Conservation (phyloP, 2,888 invertebrate genomes). For the Notodonta ziczac region DNA sequence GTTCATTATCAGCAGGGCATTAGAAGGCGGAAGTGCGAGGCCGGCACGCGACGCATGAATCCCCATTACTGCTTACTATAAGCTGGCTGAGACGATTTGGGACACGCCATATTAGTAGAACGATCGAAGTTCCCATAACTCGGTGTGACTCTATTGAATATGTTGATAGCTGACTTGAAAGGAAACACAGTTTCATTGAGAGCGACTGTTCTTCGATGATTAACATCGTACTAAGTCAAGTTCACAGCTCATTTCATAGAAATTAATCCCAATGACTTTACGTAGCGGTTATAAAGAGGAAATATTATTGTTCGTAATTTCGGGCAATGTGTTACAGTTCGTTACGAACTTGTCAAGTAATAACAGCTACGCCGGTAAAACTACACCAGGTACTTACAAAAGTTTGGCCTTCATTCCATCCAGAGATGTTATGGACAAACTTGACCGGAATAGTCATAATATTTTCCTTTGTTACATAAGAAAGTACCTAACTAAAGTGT, state of each 20-base stretch:
- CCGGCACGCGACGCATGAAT: constrained; percentile 32
- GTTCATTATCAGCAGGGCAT: constrained; percentile 41
- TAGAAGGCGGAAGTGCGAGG: constrained; percentile 46
- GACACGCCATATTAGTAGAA: constrained; percentile 20
- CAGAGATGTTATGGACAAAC: background rate
- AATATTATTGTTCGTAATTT: background rate
- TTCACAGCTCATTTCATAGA: too few relatives aligned
- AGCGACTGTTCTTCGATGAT: too few relatives aligned
- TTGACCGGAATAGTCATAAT: background rate
- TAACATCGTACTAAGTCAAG: too few relatives aligned
- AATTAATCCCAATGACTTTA: background rate
- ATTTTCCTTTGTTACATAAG: background rate
- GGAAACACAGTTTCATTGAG: too few relatives aligned
- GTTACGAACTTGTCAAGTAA: background rate
- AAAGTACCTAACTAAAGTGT: background rate
- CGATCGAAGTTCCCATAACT: constrained; percentile 7
- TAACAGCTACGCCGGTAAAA: background rate
- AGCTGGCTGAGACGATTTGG: constrained; percentile 23
- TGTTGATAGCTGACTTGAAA: too few relatives aligned
- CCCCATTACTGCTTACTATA: constrained; percentile 33
- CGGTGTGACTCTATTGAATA: background rate
- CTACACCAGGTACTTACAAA: background rate
- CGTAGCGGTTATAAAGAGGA: background rate
- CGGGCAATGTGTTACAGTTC: background rate
- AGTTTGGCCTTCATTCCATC: background rate